Evolutionary conservation across 2,888 invertebrate genomes (phyloP), one percentile per base, ranked within the genome.

Genomic region (Lacanobia wlatinum): DNA sequence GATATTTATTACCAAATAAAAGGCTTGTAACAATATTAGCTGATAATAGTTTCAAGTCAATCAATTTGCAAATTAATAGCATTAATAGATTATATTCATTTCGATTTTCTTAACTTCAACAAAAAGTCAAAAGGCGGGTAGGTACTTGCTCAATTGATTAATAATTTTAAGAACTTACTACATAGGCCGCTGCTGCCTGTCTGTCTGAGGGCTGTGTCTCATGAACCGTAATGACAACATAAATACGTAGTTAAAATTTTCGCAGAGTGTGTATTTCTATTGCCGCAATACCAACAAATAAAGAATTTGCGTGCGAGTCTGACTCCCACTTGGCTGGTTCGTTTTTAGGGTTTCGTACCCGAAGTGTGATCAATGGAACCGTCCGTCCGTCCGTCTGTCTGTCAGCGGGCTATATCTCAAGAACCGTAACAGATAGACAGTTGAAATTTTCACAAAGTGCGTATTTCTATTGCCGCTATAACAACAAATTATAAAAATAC

Each of bases 11-110:
- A 63, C 18, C 56, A 63, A 63, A 48, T 46, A 53, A 46, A 6
- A 28, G 34, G 1, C 2, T 48, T 52, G 18, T 78, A 70, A 48
- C 28, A 79, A 40, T 72, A 73, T 73, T 40, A 79, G 59, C 23
- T 60, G 34, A 48, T 21, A 38, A 16, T 55, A n/a, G 1, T 46
- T 8, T 16, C 18, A 67, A 18, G 46, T 10, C 46, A 40, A 7
- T 23, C 4, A 21, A 77, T 55, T 77, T 21, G 1, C 14, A 48
- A 14, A 12, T 43, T 28, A 34, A 48, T 23, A 28, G 9, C 12
- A 66, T 76, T 34, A 14, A 3, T 38, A 23, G 23, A 18, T 75
- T 40, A 38, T 10, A 14, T 64, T n/a, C 16, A n/a, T 46, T 23
- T 1, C 16, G 12, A 43, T 34, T 75, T 63, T 7, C 14, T 28